Conservation (phyloP, 2,797 vertebrate genomes). For the Brotula barbata region DNA sequence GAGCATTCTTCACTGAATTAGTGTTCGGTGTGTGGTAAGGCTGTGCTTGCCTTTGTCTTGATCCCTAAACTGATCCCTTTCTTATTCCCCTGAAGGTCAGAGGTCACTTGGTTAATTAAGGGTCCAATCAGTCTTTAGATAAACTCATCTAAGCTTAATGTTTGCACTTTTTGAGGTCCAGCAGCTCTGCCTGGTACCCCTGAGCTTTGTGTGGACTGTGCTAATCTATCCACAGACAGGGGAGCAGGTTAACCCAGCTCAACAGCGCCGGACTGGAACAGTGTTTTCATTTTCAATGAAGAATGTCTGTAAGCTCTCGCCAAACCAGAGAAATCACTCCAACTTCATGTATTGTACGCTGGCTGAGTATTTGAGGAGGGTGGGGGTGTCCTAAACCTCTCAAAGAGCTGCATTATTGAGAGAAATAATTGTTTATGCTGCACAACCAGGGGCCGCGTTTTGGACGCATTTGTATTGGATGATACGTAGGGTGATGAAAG, state of each 20-base stretch:
- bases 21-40: conserved; percentile 91
- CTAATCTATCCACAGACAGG: conserved; percentile 91
- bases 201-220: conserved; percentile 80
- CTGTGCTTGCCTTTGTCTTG: conserved; percentile 86
- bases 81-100: conserved; percentile 93
- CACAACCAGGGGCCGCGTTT: no score
- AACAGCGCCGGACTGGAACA: conserved; percentile 84
- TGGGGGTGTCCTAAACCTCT: conserved; percentile 66
- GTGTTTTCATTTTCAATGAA: conserved; percentile 89
- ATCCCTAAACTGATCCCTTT: conserved; percentile 93
- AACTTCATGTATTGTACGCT: conserved; percentile 82
- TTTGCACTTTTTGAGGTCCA: conserved; percentile 87
- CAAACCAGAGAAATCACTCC: conserved; percentile 86
- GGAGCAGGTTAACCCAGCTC: conserved; percentile 86
- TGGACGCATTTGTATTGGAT: no score
- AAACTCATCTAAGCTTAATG: conserved; percentile 93
- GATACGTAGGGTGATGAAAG: no score
- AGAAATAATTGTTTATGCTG: conserved; percentile 67
- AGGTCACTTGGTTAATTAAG: conserved; percentile 96
- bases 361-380: conserved; percentile 34
- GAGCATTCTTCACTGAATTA: conserved; percentile 98
- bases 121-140: conserved; percentile 87
- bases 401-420: conserved; percentile 71
- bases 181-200: conserved; percentile 91
- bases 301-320: conserved; percentile 90